Evolutionary conservation across 2,113 vertebrate genomes (phyloP).

Genomic region (Aix galericulata): DNA sequence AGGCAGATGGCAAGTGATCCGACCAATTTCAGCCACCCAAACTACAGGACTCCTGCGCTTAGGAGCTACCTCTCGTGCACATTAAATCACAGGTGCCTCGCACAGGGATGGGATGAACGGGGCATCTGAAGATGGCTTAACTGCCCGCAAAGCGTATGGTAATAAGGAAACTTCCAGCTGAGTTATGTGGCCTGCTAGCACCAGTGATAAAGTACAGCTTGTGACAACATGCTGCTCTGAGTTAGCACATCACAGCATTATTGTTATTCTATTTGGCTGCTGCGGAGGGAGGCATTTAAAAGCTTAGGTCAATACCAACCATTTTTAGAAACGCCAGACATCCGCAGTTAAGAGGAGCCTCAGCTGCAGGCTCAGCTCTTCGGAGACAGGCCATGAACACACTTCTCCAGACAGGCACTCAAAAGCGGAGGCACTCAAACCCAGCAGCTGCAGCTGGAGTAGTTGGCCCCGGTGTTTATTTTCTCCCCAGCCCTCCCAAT

Average conservation of each 20-base stretch:
- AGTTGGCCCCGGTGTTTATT: neutral
- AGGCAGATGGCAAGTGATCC: neutral
- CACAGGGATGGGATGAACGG: neutral
- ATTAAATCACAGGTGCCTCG: neutral
- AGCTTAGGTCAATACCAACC: slow-evolving; percentile 5
- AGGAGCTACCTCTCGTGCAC: neutral
- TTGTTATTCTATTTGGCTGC: slow-evolving; percentile 14
- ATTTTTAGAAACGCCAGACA: slow-evolving; percentile 9
- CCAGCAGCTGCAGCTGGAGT: neutral
- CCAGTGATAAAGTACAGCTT: neutral
- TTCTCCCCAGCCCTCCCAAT: neutral
- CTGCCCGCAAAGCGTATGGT: neutral
- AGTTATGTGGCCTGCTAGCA: neutral
- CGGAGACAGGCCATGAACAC: neutral
- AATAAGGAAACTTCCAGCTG: neutral
- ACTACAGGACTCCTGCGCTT: neutral
- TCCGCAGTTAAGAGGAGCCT: neutral
- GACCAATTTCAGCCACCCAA: neutral
- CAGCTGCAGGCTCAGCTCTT: slow-evolving; percentile 22
- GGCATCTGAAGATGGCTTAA: neutral
- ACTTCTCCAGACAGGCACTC: neutral
- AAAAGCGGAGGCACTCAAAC: neutral
- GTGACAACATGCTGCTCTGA: neutral
- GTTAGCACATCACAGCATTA: neutral
- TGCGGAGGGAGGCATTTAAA: neutral